These are phyloP conservation scores for Scleropages formosus DNA, from an alignment of 2,797 vertebrate genomes.

Conservation along the genomic window DNA sequence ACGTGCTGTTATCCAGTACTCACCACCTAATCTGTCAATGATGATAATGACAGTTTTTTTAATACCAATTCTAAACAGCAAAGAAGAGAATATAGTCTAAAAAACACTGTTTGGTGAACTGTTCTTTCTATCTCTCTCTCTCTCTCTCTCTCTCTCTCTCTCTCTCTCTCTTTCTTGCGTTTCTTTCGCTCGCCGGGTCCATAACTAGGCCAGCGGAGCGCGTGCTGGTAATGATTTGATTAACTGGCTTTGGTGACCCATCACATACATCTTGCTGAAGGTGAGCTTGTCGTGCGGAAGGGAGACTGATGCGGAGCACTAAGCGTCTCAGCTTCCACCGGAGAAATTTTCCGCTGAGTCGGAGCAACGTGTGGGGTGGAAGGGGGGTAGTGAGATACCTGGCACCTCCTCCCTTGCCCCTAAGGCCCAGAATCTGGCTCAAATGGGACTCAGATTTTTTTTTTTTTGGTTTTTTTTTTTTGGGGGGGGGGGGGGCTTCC, in stretches of 20 bases:
- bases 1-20: no score
- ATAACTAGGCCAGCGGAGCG: conserved; percentile 62
- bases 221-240: conserved; percentile 66
- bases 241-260: conserved; percentile 55
- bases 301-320: conserved; percentile 60
- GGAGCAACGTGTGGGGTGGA: conserved; percentile 26
- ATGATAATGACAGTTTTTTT: no score
- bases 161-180: conserved; percentile 56
- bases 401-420: conserved; percentile 36
- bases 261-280: conserved; percentile 69
- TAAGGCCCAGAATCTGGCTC: conserved; percentile 5
- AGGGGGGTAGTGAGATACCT: conserved; percentile 43
- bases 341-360: conserved; percentile 57
- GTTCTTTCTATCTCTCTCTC: conserved; percentile 25
- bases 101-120: conserved; percentile 60
- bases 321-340: conserved; percentile 28
- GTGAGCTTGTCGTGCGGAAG: conserved; percentile 59
- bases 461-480: no score
- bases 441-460: not conserved
- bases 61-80: not conserved
- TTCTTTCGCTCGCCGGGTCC: conserved; percentile 13
- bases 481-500: no score
- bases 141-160: conserved; percentile 53
- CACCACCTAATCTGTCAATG: no score
- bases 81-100: conserved; percentile 53